A percentile compares a stretch with the other conserved stretches of the same genome.
phyloP scores from a whole-genome alignment of 1,140 invertebrate genomes.

The Mactra quadrangularis region DNA sequence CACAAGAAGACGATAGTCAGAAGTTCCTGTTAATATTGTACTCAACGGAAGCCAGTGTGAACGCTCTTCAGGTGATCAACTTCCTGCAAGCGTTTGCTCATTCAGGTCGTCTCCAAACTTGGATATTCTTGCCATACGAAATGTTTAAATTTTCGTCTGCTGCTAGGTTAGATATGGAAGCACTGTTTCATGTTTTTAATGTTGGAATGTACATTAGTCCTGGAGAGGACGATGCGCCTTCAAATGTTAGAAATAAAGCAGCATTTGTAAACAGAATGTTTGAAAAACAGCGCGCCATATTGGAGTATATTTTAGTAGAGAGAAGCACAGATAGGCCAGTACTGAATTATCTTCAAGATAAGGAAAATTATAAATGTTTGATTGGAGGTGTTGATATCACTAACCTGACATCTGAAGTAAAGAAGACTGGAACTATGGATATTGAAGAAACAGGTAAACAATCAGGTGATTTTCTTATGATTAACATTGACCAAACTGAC shows the following conservation, averaged over 20 bases:
- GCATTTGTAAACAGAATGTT: background rate
- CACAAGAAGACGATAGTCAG: background rate
- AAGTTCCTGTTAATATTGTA: conserved; percentile 3
- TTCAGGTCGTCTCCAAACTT: background rate
- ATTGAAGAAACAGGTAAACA: background rate
- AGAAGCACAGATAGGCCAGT: background rate
- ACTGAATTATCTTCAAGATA: background rate
- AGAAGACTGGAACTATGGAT: background rate
- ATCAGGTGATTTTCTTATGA: background rate
- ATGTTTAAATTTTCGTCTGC: background rate
- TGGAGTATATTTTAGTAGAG: conserved; percentile 8
- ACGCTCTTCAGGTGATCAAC: background rate
- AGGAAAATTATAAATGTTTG: background rate
- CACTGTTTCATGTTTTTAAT: background rate
- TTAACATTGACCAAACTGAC: conserved; percentile 4
- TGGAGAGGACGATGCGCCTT: no score
- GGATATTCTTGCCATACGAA: conserved; percentile 8
- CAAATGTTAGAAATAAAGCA: background rate
- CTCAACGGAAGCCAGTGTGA: background rate
- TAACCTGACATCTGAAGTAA: background rate
- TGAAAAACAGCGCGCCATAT: background rate
- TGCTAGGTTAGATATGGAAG: background rate
- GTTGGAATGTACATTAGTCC: background rate
- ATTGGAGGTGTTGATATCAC: background rate
- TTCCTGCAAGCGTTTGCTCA: background rate